Evolutionary conservation across 2,888 invertebrate species (phyloP).

Genomic region (Pandemis cinnamomeana): DNA sequence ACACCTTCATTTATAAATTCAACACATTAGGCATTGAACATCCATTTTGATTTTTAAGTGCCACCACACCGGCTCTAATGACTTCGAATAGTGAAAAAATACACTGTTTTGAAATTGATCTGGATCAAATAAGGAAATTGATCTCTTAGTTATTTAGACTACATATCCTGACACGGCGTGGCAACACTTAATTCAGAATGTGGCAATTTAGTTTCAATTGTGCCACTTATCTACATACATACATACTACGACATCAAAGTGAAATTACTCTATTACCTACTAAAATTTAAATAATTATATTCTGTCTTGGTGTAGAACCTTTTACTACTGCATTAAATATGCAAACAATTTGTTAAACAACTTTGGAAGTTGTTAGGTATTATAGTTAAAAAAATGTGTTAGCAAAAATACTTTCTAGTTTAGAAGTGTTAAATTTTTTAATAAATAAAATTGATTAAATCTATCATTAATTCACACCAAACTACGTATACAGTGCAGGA

Average conservation of each 20-base stretch:
- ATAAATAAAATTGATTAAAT: not conserved
- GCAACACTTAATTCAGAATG: no score
- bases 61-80: no score
- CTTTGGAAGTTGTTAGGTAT: not conserved
- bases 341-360: not conserved
- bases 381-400: not conserved
- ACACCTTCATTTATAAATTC: not conserved
- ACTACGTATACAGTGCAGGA: not conserved
- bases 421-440: not conserved
- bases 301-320: not conserved
- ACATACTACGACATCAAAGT: not conserved
- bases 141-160: not conserved
- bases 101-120: no score
- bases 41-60: no score
- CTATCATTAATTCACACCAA: not conserved
- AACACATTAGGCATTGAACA: no score
- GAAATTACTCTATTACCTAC: not conserved
- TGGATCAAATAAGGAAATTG: not conserved
- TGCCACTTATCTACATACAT: conserved; percentile 1
- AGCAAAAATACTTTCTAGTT: not conserved
- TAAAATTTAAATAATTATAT: not conserved
- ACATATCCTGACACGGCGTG: not conserved
- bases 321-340: not conserved
- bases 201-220: not conserved
- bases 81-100: no score